Base-by-base conservation (phyloP, 2,888 invertebrate genomes). In the Leptopilina syphax region DNA sequence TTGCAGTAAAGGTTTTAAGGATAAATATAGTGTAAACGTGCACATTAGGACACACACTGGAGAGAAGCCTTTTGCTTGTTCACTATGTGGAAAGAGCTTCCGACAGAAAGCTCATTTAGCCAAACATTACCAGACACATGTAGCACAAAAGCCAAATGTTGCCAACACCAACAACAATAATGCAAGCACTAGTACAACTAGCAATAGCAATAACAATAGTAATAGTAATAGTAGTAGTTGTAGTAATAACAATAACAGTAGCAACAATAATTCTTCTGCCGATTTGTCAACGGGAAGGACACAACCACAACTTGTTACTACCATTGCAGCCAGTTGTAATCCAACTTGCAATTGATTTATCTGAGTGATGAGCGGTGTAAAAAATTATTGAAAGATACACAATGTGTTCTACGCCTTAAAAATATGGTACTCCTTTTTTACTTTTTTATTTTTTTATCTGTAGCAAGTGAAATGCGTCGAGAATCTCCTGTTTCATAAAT, bases 1-100 rank as follows among this genome's bases (percentile, higher is more conserved):
- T 92, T 98, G 97, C 92, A 97, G 96, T 87, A 97, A 97, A 91
- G 97, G 97, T 5, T 98, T 98, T 92, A 98, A 98, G 92, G 98
- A 98, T 92, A 98, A 98, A 92, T 99, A 99, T 94, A 97, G 98
- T 82, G 98, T 99, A 79, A 99, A 99, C 92, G 99, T 99, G 70
- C 99, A 99, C 92, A 97, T 99, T 86, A 94, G 99, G 87, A 99
- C 99, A 44, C 99, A 99, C 91, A 99, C 99, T 0, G 99, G 98
- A 0, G 99, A 99, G 92, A 99, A 99, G 90, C 99, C 99, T 0
- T 99, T 99, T 92, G 95, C 97, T 57, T 99, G 99, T 92, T 96
- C 96, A 24, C 94, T 98, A 80, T 99, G 99, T 92, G 97, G 97
- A 84, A 98, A 97, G 92, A 97, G 96, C 89, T 98, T 98, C 93